Evolutionary conservation across 1,140 invertebrate species (phyloP).

Genomic region (Calephelis nemesis): DNA sequence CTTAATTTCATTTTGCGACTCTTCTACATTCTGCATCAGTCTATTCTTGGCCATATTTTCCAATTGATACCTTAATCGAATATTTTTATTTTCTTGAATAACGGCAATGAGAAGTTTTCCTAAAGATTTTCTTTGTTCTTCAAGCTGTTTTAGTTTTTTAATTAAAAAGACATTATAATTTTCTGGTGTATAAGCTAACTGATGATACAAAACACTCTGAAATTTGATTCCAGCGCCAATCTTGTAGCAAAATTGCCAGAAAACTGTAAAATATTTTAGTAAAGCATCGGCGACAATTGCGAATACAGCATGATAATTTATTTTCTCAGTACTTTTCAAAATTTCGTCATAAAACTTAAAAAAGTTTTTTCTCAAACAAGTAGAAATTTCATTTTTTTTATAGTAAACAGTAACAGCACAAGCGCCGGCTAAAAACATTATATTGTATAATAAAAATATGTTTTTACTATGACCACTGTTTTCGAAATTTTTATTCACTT

Average conservation of each 20-base stretch:
- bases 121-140: slow-evolving; percentile 53
- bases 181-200: neutral
- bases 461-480: slow-evolving; percentile 1
- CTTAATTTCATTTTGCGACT: slow-evolving; percentile 52
- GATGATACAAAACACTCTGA: neutral
- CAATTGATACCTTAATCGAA: slow-evolving; percentile 50
- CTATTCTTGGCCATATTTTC: slow-evolving; percentile 52
- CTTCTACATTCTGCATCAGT: slow-evolving; percentile 45
- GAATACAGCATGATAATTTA: neutral
- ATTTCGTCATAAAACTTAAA: slow-evolving; percentile 3
- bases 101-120: slow-evolving; percentile 46
- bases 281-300: neutral
- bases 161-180: slow-evolving; percentile 43
- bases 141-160: slow-evolving; percentile 53
- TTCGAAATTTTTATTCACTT: slow-evolving; percentile 2
- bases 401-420: slow-evolving; percentile 45
- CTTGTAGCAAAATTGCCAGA: neutral
- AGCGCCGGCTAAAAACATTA: slow-evolving; percentile 48
- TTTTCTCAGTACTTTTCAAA: neutral
- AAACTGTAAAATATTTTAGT: neutral
- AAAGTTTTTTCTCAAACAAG: slow-evolving; percentile 24
- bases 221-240: neutral
- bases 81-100: slow-evolving; percentile 60
- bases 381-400: slow-evolving; percentile 38
- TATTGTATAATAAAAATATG: slow-evolving; percentile 39